These are phyloP conservation scores for Donacobius atricapilla DNA, from an alignment of 2,113 vertebrate species.

Conservation along the genomic window DNA sequence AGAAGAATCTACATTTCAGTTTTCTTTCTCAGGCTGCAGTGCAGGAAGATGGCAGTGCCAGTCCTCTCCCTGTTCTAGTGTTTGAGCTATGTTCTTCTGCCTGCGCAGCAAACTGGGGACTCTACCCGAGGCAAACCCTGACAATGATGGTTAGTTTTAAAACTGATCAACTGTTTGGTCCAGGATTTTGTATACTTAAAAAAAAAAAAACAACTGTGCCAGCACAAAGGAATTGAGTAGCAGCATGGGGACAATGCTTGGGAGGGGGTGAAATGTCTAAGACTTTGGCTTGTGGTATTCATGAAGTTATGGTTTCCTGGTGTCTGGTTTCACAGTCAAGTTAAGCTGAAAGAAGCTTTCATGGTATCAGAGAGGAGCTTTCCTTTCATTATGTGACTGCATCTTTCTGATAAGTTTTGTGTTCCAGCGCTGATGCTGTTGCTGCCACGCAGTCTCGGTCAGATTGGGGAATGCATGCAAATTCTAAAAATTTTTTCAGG, in stretches of 20 bases:
- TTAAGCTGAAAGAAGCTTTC: background rate
- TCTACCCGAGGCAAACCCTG: background rate
- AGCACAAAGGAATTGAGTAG: background rate
- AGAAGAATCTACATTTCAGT: background rate
- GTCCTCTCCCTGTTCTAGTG: rapidly evolving
- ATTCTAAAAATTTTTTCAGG: background rate
- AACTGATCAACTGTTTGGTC: background rate
- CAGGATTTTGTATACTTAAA: background rate
- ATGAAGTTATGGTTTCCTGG: background rate
- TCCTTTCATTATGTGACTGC: background rate
- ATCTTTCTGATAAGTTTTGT: background rate
- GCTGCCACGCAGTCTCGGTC: background rate
- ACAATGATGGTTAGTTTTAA: background rate
- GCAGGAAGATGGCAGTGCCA: background rate
- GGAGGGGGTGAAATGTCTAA: background rate
- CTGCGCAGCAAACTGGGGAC: background rate
- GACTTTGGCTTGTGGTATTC: background rate
- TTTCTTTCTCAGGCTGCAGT: background rate
- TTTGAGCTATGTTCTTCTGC: background rate
- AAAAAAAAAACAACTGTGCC: background rate
- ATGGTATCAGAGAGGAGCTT: background rate
- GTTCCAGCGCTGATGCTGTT: background rate
- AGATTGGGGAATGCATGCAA: background rate
- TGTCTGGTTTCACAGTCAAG: background rate
- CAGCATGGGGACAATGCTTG: background rate